Base-by-base conservation (phyloP, 2,113 vertebrate species). In the Microcebus ravelobensis region DNA sequence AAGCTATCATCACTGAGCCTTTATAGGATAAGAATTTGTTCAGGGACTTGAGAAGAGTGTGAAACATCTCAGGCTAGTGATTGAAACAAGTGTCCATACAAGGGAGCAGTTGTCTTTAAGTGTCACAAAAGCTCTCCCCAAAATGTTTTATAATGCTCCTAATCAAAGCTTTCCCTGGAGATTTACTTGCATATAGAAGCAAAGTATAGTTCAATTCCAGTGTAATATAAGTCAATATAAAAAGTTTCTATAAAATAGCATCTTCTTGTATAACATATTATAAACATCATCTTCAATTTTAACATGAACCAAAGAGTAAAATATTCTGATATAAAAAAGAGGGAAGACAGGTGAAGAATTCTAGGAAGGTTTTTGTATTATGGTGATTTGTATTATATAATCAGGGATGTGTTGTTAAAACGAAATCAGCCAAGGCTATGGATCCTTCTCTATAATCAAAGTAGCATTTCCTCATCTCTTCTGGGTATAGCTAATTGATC, bases 1-100 rank as follows among this genome's bases (percentile, higher is more conserved):
- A 96, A 93, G 87, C 87, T 95, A 70, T 96, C 80, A 96, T 92
- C 93, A 92, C 80, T 14, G 42, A 29, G 23, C 9, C 61, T 95
- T 96, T 48, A 94, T 27, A 95, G 83, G 87, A 85, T 93, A 81
- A 95, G 71, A 88, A 89, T 95, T 88, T 79, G 34, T 68, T 79
- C 52, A 31, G 27, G 45, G 48, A 80, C 52, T 91, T 77, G 63
- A 95, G 70, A 93, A 83, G 52, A 94, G 36, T 34, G 10, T 79
- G 82, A 96, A 86, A 91, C 17, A 67, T 80, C 84, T 84, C 48
- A 74, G 31, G 76, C 50, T 80, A 63, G 48, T 79, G 77, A 92
- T 6, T 68, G 74, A 97, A 59, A 74, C 6, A 34, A n/a, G 18
- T 15, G 45, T 68, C 42, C 70, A 59, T 29, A 12, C 45, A 71